phyloP scores from a whole-genome alignment of 2,113 vertebrate genomes.

The Coryphaenoides rupestris region DNA sequence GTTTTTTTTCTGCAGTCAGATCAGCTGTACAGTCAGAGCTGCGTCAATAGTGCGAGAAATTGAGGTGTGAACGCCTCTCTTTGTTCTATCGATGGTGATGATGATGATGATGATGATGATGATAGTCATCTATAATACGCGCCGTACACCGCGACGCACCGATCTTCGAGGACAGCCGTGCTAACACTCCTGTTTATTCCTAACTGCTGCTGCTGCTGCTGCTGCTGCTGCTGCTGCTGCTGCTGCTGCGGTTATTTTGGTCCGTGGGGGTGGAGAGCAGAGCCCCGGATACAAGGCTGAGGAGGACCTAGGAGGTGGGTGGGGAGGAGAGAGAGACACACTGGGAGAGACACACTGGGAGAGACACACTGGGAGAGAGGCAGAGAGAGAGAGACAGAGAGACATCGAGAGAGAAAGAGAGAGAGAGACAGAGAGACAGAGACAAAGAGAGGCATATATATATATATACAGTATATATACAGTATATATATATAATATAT shows the following conservation, averaged over 20 bases:
- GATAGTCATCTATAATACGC: background rate
- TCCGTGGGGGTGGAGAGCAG: background rate
- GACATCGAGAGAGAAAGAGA: too few relatives aligned
- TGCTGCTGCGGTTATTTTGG: background rate
- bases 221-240: background rate
- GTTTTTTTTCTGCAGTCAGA: background rate
- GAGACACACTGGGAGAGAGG: conserved; percentile 24
- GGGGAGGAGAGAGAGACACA: conserved; percentile 17
- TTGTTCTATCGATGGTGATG: background rate
- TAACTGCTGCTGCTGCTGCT: background rate
- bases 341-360: conserved; percentile 9
- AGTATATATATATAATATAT: too few relatives aligned
- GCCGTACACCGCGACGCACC: background rate
- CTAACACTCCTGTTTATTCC: too few relatives aligned
- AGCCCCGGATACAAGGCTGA: background rate
- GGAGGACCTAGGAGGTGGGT: conserved; percentile 11
- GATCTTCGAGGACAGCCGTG: too few relatives aligned
- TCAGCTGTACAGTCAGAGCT: background rate
- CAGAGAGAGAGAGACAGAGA: conserved; percentile 22
- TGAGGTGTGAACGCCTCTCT: background rate
- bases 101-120: background rate
- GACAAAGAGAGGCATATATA: too few relatives aligned
- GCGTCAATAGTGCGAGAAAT: background rate
- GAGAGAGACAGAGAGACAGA: too few relatives aligned
- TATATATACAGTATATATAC: too few relatives aligned